Conservation (phyloP, 1,140 invertebrate genomes). For the Drosophila sturtevanti region DNA sequence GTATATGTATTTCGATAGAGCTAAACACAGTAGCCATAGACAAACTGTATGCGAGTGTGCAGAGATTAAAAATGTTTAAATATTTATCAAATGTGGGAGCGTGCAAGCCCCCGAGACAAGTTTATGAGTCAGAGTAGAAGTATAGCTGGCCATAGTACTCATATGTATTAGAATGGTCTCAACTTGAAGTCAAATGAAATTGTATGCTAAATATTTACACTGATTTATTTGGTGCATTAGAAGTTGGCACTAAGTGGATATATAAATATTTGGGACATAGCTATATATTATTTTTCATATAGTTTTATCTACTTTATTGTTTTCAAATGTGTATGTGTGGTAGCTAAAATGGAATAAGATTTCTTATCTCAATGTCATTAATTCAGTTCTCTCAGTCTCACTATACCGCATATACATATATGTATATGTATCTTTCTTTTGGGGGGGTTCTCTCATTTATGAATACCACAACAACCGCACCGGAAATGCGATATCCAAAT, state of each 20-base stretch:
- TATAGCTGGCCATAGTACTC: background rate
- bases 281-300: slow-evolving; percentile 37
- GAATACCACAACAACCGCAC: slow-evolving; percentile 68
- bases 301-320: slow-evolving; percentile 33
- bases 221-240: slow-evolving; percentile 79
- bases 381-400: slow-evolving; percentile 37
- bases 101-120: slow-evolving; percentile 63
- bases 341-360: slow-evolving; percentile 43
- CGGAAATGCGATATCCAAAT: slow-evolving; percentile 69
- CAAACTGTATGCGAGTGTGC: slow-evolving; percentile 11
- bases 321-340: slow-evolving; percentile 38
- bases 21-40: slow-evolving; percentile 68
- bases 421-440: slow-evolving; percentile 14
- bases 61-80: slow-evolving; percentile 74
- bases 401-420: no score
- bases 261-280: slow-evolving; percentile 66
- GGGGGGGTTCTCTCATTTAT: slow-evolving; percentile 22
- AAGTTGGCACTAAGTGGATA: slow-evolving; percentile 60
- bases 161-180: slow-evolving; percentile 33
- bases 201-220: slow-evolving; percentile 75
- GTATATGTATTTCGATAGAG: slow-evolving; percentile 40
- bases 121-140: slow-evolving; percentile 63
- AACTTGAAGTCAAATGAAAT: slow-evolving; percentile 50
- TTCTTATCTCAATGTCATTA: slow-evolving; percentile 48
- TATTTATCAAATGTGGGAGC: slow-evolving; percentile 80